Evolutionary conservation across 2,888 invertebrate genomes (phyloP), one percentile per base, ranked within the genome.

Genomic region (Sminthurinus aureus): DNA sequence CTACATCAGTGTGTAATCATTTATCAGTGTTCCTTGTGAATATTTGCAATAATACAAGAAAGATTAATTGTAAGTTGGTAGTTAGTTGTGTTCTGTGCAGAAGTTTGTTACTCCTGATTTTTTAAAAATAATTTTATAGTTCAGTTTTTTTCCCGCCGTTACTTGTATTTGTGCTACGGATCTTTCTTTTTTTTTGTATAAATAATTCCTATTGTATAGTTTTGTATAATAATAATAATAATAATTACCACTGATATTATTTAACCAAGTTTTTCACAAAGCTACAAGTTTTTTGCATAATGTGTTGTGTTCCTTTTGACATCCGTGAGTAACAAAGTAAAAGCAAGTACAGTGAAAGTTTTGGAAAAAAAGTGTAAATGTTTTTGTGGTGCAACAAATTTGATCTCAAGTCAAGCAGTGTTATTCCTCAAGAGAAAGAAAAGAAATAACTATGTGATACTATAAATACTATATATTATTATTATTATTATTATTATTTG

Each of bases 1-100:
- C 18, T 75, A 74, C 75, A 22, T 22, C 18, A 18, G 66, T 78
- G 78, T 18, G 78, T 78, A 66, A 66, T 64, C 66, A 24, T 78
- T 64, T 66, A 9, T 64, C 64, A 26, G 71, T 15, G 26, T 69
- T 69, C n/a, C n/a, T 69, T 58, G 58, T 18, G 3, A 69, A 20
- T 69, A 9, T 69, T 69, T 69, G 67, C 67, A 69, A 69, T 69
- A 20, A 69, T 69, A 20, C 20, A 20, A 0, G 22, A 20, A 69
- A 9, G 67, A 9, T 69, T 20, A 69, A 69, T 69, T 69, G 0
- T n/a, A 69, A 9, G 15, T 3, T 18, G 20, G 3, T 20, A 11
- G 11, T n/a, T 18, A 12, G 13, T n/a, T 6, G 6, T 69, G 20
- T 20, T 9, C 11, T 69, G 67, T 69, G 9, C 4, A 20, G 67